A percentile compares a stretch with the other conserved stretches of the same genome.
These are phyloP conservation scores for Mixornis gularis DNA, from an alignment of 2,113 vertebrate genomes.

Conservation along the genomic window DNA sequence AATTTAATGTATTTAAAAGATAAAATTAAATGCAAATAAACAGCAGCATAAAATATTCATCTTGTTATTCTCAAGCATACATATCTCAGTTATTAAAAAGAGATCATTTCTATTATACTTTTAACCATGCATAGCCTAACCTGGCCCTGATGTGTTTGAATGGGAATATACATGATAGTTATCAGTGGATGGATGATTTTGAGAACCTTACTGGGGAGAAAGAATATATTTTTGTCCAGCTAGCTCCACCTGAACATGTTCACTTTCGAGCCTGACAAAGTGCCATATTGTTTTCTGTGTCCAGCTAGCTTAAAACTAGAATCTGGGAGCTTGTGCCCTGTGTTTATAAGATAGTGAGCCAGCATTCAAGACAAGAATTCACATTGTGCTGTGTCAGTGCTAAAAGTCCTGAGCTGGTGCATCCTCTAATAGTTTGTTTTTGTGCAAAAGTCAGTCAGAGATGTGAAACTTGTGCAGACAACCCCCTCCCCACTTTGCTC, in stretches of 20 bases:
- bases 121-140: not conserved
- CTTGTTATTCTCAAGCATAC: not conserved
- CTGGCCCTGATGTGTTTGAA: not conserved
- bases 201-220: not conserved
- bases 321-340: not conserved
- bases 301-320: not conserved
- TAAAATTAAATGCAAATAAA: slow-evolving; percentile 18
- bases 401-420: not conserved
- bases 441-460: not conserved
- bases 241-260: not conserved
- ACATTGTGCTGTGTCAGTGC: not conserved
- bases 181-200: not conserved
- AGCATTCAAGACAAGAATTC: not conserved
- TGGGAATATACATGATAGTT: not conserved
- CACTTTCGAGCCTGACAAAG: not conserved
- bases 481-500: not conserved
- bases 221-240: not conserved
- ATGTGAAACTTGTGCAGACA: not conserved
- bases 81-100: not conserved
- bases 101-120: slow-evolving; percentile 1
- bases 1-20: slow-evolving; percentile 13
- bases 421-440: not conserved
- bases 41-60: not conserved
- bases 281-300: not conserved
- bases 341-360: not conserved